Conservation (phyloP, 35 echinoderm and acorn worm species). For the Patiria miniata region DNA sequence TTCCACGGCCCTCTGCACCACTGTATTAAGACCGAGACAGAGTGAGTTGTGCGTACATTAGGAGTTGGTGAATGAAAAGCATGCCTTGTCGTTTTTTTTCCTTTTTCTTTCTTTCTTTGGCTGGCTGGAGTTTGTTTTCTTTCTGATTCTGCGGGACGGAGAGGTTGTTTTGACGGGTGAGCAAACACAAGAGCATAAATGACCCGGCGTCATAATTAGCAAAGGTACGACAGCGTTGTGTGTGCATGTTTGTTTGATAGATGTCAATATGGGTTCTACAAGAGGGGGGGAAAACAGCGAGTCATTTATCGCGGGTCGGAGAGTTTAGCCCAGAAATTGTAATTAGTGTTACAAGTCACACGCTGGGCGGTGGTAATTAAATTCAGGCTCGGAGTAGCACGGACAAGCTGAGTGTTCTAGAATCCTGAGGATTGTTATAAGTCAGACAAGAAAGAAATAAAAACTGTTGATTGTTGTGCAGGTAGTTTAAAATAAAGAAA, state of each 20-base stretch:
- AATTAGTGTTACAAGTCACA: slow-evolving; percentile 24
- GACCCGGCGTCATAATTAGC: slow-evolving; percentile 15
- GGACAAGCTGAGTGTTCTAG: no score
- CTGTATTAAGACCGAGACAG: no score
- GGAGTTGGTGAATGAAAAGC: no score
- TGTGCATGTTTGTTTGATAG: slow-evolving; percentile 8
- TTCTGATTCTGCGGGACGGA: not conserved
- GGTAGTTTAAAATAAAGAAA: no score
- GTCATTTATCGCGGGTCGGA: not conserved
- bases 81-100: no score
- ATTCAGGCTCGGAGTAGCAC: not conserved
- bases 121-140: not conserved
- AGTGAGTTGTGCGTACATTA: no score
- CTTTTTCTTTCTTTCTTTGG: no score
- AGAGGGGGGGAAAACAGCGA: not conserved
- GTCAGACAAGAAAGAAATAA: no score
- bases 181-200: not conserved
- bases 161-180: slow-evolving; percentile 26
- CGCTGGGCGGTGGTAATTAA: not conserved
- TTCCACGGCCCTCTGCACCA: no score
- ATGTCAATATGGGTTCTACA: slow-evolving; percentile 8
- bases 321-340: not conserved
- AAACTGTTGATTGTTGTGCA: no score
- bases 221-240: not conserved
- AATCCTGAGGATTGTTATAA: no score